These are phyloP conservation scores for Brassicogethes aeneus DNA, from an alignment of 2,888 invertebrate species.

Conservation along the genomic window DNA sequence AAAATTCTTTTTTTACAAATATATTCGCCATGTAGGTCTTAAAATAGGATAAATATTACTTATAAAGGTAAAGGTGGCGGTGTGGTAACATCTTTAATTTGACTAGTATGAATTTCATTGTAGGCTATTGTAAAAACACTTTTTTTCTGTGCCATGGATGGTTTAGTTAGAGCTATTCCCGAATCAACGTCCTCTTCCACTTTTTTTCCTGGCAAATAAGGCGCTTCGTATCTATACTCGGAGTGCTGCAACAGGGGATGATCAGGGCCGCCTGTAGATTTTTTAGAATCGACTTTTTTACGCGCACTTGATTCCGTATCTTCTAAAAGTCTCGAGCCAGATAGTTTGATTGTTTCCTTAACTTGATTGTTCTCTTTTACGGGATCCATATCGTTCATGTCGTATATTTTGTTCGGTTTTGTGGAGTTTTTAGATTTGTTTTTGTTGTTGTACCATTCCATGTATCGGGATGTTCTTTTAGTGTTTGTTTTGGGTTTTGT, in stretches of 20 bases:
- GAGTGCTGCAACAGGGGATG: constrained; percentile 72
- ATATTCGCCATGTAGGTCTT: too few relatives aligned
- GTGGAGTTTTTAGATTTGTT: constrained; percentile 20
- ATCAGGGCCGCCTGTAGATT: constrained; percentile 28
- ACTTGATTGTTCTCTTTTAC: constrained; percentile 14
- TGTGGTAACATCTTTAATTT: constrained; percentile 70
- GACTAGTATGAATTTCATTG: constrained; percentile 80
- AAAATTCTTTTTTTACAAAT: too few relatives aligned
- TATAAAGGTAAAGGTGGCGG: too few relatives aligned
- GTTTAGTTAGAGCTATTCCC: constrained; percentile 65
- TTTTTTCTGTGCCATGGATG: constrained; percentile 76
- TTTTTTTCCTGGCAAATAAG: constrained; percentile 17
- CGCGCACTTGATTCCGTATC: constrained; percentile 28
- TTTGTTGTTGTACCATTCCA: constrained; percentile 71
- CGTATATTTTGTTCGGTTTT: constrained; percentile 29
- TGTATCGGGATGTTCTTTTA: constrained; percentile 57
- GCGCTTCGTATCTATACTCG: constrained; percentile 62
- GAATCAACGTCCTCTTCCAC: constrained; percentile 60
- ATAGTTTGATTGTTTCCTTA: constrained; percentile 21
- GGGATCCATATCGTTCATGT: constrained; percentile 3
- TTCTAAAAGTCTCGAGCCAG: constrained; percentile 22
- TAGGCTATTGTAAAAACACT: constrained; percentile 91
- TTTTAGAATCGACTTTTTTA: constrained; percentile 24
- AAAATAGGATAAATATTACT: too few relatives aligned
- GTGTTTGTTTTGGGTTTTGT: constrained; percentile 26